Evolutionary conservation across 2,888 invertebrate species (phyloP), one percentile per base, ranked within the genome.

Genomic region (Calliphora vomitoria): DNA sequence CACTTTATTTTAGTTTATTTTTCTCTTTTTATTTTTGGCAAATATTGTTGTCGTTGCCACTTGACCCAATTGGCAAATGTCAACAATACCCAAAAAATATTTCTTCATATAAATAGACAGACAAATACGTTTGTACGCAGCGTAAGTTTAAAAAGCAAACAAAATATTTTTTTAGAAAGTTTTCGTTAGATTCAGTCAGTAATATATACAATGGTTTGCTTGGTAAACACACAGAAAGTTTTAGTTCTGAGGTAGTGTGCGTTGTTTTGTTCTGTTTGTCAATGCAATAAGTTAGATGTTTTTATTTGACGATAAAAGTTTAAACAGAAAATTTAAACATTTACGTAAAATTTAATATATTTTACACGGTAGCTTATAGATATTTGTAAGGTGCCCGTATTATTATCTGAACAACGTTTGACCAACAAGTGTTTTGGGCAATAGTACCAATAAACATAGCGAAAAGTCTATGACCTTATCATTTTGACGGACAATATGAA

Each of bases 31-130:
- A 25, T 68, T 83, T 79, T 71, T 85, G 75, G 87, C 82, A 88
- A 88, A 80, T 82, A 79, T 82, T 84, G 75, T 84, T 88, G 84
- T 82, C 88, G 86, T 88, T 89, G 88, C 82, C 88, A 86, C 88
- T 88, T 89, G 89, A 89, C 89, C 89, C 87, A 86, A 85, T 89
- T 89, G 88, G 87, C 89, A 87, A 85, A 78, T 68, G 71, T 81
- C 80, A 86, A 66, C 71, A 80, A 58, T 47, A 41, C 41, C 62
- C n/a, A 35, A 66, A 79, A 53, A 55, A 53, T 80, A 66, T 76
- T 76, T 58, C 74, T 66, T 13, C 18, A 68, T 58, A 79, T 68
- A 60, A 79, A 50, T 38, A 68, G 55, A 44, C 78, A 82, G 4
- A 66, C 13, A 44, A 41, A 31, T 25, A 44, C 15, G n/a, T 55